phyloP scores from a whole-genome alignment of 2,797 vertebrate species.

The Bradypodion pumilum region DNA sequence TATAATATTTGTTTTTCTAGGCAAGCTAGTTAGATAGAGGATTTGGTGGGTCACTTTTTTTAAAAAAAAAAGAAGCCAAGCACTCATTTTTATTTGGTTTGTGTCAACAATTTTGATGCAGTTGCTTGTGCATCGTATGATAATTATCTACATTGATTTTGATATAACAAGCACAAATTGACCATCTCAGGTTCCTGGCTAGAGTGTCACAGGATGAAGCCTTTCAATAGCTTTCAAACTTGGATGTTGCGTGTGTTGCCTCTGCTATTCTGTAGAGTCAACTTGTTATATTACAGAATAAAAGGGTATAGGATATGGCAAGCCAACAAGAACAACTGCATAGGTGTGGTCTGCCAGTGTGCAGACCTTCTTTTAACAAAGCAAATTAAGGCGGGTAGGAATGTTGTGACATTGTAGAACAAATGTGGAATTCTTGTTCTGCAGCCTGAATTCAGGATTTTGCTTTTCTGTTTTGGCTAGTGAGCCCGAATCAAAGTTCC shows the following conservation, averaged over 20 bases:
- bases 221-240: no score
- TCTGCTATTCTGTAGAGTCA: neutral
- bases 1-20: neutral
- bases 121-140: neutral
- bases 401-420: neutral
- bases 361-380: neutral
- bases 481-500: neutral
- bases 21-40: neutral
- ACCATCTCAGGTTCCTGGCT: no score
- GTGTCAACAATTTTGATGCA: neutral
- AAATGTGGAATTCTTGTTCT: neutral
- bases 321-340: neutral
- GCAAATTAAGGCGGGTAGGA: neutral
- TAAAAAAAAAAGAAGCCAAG: neutral
- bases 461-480: no score
- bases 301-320: neutral
- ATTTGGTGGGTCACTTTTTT: neutral
- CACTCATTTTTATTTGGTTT: neutral
- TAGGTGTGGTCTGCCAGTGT: neutral
- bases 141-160: no score
- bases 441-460: no score
- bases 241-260: neutral
- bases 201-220: no score
- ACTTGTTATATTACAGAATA: neutral
- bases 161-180: no score